These are phyloP conservation scores for Dicrostonyx torquatus DNA, from an alignment of 2,797 vertebrate species.

Conservation along the genomic window DNA sequence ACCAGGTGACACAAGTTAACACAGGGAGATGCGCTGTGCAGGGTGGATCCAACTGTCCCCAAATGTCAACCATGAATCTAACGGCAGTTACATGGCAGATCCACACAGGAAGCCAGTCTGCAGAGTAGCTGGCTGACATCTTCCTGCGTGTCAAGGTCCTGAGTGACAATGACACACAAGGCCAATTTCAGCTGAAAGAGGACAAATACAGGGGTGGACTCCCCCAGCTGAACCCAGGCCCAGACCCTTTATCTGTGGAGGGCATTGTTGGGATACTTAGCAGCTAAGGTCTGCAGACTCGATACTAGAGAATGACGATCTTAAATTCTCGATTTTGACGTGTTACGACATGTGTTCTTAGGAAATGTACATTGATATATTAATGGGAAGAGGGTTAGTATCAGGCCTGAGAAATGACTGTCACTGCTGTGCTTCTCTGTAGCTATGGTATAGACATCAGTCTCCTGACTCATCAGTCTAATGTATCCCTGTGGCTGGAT, in stretches of 20 bases:
- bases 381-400: not conserved
- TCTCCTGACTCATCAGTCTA: not conserved
- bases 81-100: not conserved
- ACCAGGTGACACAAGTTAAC: not conserved
- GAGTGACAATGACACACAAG: not conserved
- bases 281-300: not conserved
- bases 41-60: not conserved
- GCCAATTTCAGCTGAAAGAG: not conserved
- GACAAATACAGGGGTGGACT: not conserved
- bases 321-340: not conserved
- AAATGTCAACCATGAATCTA: not conserved
- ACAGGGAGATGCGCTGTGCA: not conserved
- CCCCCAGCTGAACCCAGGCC: not conserved
- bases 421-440: not conserved
- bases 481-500: not conserved
- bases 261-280: not conserved
- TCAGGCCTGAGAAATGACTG: not conserved
- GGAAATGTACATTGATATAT: not conserved
- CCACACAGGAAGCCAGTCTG: not conserved
- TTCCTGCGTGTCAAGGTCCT: not conserved
- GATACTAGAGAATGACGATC: not conserved
- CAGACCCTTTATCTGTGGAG: not conserved
- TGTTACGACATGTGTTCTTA: not conserved
- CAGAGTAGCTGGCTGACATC: not conserved
- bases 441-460: not conserved